Evolutionary conservation across 2,797 vertebrate genomes (phyloP).

Genomic region (Sebastes oblongus): DNA sequence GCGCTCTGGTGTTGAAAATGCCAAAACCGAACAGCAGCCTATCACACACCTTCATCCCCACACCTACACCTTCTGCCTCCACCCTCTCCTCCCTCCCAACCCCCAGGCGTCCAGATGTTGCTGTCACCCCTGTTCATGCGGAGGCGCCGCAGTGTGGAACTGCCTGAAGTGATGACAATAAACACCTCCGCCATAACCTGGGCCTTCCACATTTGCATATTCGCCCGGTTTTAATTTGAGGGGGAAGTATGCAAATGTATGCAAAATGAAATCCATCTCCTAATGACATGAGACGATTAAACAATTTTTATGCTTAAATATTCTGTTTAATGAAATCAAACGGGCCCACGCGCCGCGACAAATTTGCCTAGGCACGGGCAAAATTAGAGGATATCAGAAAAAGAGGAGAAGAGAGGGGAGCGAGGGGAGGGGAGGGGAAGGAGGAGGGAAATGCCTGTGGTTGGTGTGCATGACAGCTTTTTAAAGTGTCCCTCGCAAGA

Average conservation of each 20-base stretch:
- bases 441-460: slow-evolving; percentile 62
- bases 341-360: slow-evolving; percentile 90
- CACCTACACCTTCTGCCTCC: slow-evolving; percentile 65
- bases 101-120: slow-evolving; percentile 81
- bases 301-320: slow-evolving; percentile 99
- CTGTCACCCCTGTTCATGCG: slow-evolving; percentile 76
- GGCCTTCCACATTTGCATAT: slow-evolving; percentile 89
- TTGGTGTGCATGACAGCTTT: slow-evolving; percentile 76
- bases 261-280: slow-evolving; percentile 98
- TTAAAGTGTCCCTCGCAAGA: slow-evolving; percentile 72
- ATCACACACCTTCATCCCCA: slow-evolving; percentile 58
- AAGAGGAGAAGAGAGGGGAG: slow-evolving; percentile 51
- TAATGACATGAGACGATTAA: slow-evolving; percentile 99
- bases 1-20: slow-evolving; percentile 33
- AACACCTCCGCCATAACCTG: slow-evolving; percentile 95
- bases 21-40: slow-evolving; percentile 44
- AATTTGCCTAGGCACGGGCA: slow-evolving; percentile 89
- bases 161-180: slow-evolving; percentile 94
- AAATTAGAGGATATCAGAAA: slow-evolving; percentile 89
- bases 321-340: slow-evolving; percentile 99
- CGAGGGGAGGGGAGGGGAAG: background rate
- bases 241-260: slow-evolving; percentile 97
- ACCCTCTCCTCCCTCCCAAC: slow-evolving; percentile 52
- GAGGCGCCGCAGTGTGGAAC: slow-evolving; percentile 87
- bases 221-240: slow-evolving; percentile 87